These are phyloP conservation scores for Lycaena phlaeas DNA, from an alignment of 2,888 invertebrate species.

Conservation along the genomic window DNA sequence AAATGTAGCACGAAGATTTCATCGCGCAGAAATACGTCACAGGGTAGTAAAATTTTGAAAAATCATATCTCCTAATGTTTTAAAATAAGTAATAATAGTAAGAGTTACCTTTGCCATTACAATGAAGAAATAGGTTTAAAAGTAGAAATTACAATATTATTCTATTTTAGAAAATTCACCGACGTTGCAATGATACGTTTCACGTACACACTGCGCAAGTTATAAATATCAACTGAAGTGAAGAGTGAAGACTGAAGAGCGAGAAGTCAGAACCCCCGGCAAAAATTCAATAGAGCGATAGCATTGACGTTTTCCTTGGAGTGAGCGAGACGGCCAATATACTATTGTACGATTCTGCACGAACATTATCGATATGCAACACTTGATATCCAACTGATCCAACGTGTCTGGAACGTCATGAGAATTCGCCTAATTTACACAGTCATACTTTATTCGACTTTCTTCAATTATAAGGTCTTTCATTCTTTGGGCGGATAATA, in stretches of 20 bases:
- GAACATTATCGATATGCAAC: slow-evolving; percentile 31
- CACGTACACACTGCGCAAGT: slow-evolving; percentile 38
- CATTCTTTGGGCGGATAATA: not conserved
- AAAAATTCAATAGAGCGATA: slow-evolving; percentile 57
- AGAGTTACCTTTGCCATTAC: slow-evolving; percentile 1
- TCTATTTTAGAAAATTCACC: slow-evolving; percentile 43
- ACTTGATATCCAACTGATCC: slow-evolving; percentile 27
- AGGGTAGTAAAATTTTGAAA: too few relatives aligned
- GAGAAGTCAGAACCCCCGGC: slow-evolving; percentile 8
- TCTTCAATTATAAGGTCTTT: not conserved
- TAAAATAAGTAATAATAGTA: not conserved
- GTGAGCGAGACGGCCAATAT: slow-evolving; percentile 29
- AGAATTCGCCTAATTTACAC: slow-evolving; percentile 17
- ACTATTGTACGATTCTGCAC: slow-evolving; percentile 25
- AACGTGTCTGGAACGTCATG: slow-evolving; percentile 22
- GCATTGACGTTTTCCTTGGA: slow-evolving; percentile 25
- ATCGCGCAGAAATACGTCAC: slow-evolving; percentile 35
- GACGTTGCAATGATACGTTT: slow-evolving; percentile 23
- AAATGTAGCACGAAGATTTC: slow-evolving; percentile 3
- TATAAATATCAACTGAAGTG: slow-evolving; percentile 57
- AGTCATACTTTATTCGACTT: not conserved
- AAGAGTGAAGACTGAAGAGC: slow-evolving; percentile 11
- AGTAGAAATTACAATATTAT: too few relatives aligned
- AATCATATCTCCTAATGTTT: slow-evolving; percentile 25
- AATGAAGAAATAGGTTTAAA: not conserved